Conservation (phyloP, 2,888 invertebrate genomes). For the Polia nebulosa region DNA sequence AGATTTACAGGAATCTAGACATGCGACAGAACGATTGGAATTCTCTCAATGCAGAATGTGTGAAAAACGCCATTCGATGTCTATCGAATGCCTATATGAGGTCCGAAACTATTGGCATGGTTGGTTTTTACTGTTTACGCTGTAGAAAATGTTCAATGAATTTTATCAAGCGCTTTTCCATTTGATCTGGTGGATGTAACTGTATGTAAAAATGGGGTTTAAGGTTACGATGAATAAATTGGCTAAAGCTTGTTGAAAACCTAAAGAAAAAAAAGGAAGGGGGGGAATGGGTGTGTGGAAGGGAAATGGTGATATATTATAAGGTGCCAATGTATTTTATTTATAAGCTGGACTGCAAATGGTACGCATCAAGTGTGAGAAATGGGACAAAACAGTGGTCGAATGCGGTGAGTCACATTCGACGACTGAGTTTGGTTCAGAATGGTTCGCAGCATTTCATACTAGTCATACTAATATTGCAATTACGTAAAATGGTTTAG, state of each 20-base stretch:
- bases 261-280: not conserved
- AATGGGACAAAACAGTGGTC: constrained; percentile 55
- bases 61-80: constrained; percentile 52
- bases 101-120: constrained; percentile 36
- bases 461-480: constrained; percentile 48
- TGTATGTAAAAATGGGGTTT: constrained; percentile 15
- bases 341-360: constrained; percentile 58
- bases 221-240: not conserved
- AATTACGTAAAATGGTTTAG: constrained; percentile 53
- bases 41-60: constrained; percentile 37
- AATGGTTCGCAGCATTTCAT: constrained; percentile 47
- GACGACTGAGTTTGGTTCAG: constrained; percentile 32
- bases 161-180: constrained; percentile 30
- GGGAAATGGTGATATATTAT: constrained; percentile 31
- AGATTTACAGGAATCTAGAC: constrained; percentile 52
- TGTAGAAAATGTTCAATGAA: constrained; percentile 45
- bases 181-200: constrained; percentile 16
- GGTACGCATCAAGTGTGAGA: constrained; percentile 58
- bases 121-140: constrained; percentile 38
- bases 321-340: constrained; percentile 52
- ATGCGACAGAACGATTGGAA: constrained; percentile 57
- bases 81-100: constrained; percentile 46
- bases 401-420: constrained; percentile 52
- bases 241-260: constrained; percentile 5
- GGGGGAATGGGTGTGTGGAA: not conserved